Evolutionary conservation across 53 echinoderm and acorn worm genomes (phyloP), one percentile per base, ranked within the genome.

Genomic region (Arbacia lixula): DNA sequence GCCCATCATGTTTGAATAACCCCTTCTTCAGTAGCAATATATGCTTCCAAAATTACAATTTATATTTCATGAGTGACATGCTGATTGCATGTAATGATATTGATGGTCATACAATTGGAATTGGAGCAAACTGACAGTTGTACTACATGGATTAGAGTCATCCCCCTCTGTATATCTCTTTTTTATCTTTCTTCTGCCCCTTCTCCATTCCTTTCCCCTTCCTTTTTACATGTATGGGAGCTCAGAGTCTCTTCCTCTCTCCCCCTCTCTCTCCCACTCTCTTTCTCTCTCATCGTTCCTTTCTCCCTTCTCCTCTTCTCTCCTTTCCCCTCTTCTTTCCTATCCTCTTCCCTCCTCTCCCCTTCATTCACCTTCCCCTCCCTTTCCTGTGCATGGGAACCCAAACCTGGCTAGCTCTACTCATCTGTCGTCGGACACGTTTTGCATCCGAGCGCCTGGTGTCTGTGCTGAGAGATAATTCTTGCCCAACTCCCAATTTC

Each of bases 401-500:
- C 69, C 6, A 40, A 69, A 19, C 43, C 28, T 43, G 40, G 12
- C 36, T 22, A 37, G 29, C 43, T 69, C 36, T 26, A 42, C 69
- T 42, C 25, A 26, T 69, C 69, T 69, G 69, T 69, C 69, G 43
- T 69, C 69, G 40, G 42, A 69, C 29, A 28, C 43, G 29, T 69
- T 69, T 69, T 41, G 69, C 69, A 42, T 69, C 69, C 62, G 64
- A 28, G 3, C 28, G 69, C 28, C 69, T 69, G 69, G 41, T 27
- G 14, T 69, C 42, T 12, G 27, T 12, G 10, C 27, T 41, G 28
- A 69, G 26, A 42, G 69, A 69, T 69, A 24, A 42, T 25, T 69
- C 69, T 43, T 21, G 41, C 12, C 43, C 66, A 28, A 22, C 37
- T 37, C 39, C 1, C 31, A n/a, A 16, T 12, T 27, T 27, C 69